Conservation (phyloP, 2,888 invertebrate genomes). For the Phyto melanocephala region DNA sequence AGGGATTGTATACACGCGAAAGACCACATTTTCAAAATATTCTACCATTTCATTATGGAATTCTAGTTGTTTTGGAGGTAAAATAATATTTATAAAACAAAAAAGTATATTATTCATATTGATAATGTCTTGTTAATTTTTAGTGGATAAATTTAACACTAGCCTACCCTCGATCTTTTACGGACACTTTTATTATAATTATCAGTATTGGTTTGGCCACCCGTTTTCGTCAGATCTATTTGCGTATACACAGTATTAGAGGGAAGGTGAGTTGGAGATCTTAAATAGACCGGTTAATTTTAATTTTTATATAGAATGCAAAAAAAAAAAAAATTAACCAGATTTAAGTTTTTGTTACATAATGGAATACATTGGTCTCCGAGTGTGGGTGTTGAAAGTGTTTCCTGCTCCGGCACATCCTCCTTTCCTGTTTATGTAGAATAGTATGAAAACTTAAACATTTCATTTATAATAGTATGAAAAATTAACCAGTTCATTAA, state of each 20-base stretch:
- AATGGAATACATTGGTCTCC: too few relatives aligned
- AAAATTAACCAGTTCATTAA: too few relatives aligned
- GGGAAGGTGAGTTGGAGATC: slow-evolving; percentile 76
- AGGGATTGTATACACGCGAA: slow-evolving; percentile 73
- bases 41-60: slow-evolving; percentile 70
- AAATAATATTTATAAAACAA: background rate
- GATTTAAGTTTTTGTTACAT: too few relatives aligned
- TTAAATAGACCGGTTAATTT: too few relatives aligned
- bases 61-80: slow-evolving; percentile 74
- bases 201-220: slow-evolving; percentile 84
- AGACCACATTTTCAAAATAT: slow-evolving; percentile 71
- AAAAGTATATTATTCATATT: background rate
- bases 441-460: too few relatives aligned
- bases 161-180: slow-evolving; percentile 86
- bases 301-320: too few relatives aligned
- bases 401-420: too few relatives aligned
- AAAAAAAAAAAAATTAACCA: too few relatives aligned
- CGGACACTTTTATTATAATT: slow-evolving; percentile 85
- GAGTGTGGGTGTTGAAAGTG: too few relatives aligned
- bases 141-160: slow-evolving; percentile 78
- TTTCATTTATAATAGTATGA: too few relatives aligned
- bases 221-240: slow-evolving; percentile 83
- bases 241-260: slow-evolving; percentile 78
- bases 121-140: slow-evolving; percentile 1
- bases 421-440: too few relatives aligned